Conservation (phyloP, 37 sponge, comb jelly and placozoan genomes). For the Beroe ovata region DNA sequence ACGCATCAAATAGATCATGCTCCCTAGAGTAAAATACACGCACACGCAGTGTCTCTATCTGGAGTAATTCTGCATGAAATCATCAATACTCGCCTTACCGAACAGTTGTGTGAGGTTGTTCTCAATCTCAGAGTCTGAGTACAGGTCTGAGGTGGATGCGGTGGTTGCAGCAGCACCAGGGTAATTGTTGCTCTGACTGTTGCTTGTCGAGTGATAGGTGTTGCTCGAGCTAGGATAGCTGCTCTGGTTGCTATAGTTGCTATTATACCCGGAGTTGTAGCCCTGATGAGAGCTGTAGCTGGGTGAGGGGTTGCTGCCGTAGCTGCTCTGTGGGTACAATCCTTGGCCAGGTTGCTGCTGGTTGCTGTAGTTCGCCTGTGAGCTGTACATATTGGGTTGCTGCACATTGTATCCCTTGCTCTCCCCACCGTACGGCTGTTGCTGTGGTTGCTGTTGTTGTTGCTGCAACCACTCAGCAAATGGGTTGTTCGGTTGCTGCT, state of each 20-base stretch:
- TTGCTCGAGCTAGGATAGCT: not conserved
- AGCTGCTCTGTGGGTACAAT: not conserved
- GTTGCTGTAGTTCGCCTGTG: conserved; percentile 15
- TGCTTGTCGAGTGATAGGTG: not conserved
- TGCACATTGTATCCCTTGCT: conserved; percentile 19
- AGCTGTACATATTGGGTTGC: not conserved
- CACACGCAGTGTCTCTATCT: not conserved
- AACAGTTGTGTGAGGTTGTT: conserved; percentile 38
- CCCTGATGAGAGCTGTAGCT: not conserved
- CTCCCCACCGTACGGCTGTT: not conserved
- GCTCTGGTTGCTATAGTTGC: not conserved
- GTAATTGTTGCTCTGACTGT: not conserved
- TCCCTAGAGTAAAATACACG: not conserved
- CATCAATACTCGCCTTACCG: conserved; percentile 46
- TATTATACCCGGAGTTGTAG: not conserved
- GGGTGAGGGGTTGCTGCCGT: not conserved
- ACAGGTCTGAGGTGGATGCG: not conserved
- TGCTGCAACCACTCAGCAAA: conserved; percentile 56
- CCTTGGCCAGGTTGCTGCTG: conserved; percentile 1
- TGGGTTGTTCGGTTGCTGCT: conserved; percentile 62
- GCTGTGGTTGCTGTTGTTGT: conserved; percentile 41
- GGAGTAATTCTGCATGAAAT: conserved; percentile 34
- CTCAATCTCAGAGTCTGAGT: not conserved
- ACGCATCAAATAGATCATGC: not conserved
- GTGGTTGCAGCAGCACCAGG: not conserved